Conservation (phyloP, 2,888 invertebrate genomes). For the Aphidius colemani region DNA sequence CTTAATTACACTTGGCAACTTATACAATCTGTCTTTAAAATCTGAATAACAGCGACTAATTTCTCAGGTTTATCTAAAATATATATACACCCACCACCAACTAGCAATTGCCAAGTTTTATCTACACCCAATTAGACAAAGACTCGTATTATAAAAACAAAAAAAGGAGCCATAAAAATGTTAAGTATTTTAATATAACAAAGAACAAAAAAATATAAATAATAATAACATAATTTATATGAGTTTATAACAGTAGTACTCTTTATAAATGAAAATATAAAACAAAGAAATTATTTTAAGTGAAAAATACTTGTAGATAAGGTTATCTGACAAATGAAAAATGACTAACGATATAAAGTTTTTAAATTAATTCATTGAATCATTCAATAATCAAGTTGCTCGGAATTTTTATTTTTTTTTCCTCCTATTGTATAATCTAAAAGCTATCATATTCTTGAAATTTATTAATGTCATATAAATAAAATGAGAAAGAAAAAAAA, state of each 20-base stretch:
- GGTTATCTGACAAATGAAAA: not conserved
- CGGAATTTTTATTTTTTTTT: too few species aligned
- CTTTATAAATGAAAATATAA: not conserved
- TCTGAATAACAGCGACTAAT: constrained; percentile 49
- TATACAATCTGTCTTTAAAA: constrained; percentile 47
- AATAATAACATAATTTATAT: not conserved
- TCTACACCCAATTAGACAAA: constrained; percentile 12
- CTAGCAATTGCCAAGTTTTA: constrained; percentile 11
- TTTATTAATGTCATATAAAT: not conserved
- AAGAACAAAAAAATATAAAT: constrained; percentile 1
- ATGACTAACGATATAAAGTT: too few species aligned
- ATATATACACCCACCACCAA: not conserved
- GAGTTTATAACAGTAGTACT: not conserved
- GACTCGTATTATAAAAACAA: constrained; percentile 4
- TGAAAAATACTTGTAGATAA: not conserved
- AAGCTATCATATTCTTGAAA: too few species aligned
- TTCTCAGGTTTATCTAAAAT: constrained; percentile 46
- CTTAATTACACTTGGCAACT: constrained; percentile 45
- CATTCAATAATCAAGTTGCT: too few species aligned
- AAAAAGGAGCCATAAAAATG: constrained; percentile 1
- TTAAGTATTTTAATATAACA: not conserved
- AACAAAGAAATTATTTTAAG: not conserved
- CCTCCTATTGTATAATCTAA: too few species aligned
- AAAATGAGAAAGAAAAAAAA: not conserved
- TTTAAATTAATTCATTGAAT: too few species aligned